Base-by-base conservation (phyloP, 2,888 invertebrate species). In the Polymixis lichenea region DNA sequence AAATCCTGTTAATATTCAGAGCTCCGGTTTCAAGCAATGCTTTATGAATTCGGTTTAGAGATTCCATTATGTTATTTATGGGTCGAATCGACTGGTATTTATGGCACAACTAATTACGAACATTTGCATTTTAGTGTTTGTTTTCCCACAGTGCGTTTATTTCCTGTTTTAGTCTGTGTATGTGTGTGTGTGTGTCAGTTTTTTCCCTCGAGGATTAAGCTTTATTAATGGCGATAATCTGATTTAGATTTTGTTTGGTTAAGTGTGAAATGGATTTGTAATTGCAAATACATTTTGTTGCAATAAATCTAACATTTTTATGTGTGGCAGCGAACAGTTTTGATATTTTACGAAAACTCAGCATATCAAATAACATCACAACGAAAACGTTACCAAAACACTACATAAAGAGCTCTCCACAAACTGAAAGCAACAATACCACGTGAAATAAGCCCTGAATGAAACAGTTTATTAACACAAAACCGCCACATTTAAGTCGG, bases 31-130 rank as follows among this genome's bases (percentile, higher is more conserved):
- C 90, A 90, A 90, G 86, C 88, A 89, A 86, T 86, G 89, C 86
- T 90, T 88, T 91, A 90, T 91, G 91, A 91, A 91, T 91, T 89
- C 87, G 83, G 89, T 89, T 90, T 89, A 86, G 83, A 83, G 89
- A 91, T 91, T 91, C 90, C 89, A 91, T 91, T 92, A 88, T 85
- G 86, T 92, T 92, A 93, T 94, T 94, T 93, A 95, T 91, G 90
- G 83, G 88, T 84, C 78, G 84, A 89, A 91, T 92, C 88, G 90
- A 89, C 87, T 89, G 86, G 90, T 93, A 92, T 94, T 94, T 93
- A 94, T 92, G 89, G 88, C 84, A 86, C 88, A 86, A 90, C 90
- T 92, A 94, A 94, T 93, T 93, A 93, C 91, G 88, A 89, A 75
- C 88, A 93, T 93, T 93, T 92, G 91, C 92, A 92, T 93, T 92